Evolutionary conservation across 1,140 invertebrate genomes (phyloP), one percentile per base, ranked within the genome.

Genomic region (Hyles euphorbiae): DNA sequence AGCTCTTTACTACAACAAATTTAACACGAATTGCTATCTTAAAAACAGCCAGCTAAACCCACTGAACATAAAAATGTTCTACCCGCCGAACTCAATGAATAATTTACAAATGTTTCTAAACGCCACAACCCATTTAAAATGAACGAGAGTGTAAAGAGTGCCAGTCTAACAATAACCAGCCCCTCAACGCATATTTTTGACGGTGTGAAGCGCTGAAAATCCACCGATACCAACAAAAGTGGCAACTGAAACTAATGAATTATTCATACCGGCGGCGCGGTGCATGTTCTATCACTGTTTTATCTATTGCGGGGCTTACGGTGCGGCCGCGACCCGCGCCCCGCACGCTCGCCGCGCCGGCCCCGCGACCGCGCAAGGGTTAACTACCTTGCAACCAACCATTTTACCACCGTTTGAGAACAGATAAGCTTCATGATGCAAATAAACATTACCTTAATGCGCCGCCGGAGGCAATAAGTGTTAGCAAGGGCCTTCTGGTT

Each of bases 271-370:
- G 67, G 77, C 77, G 81, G 79, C 78, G 79, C 83, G 83, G 83
- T 84, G 85, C 85, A 88, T 88, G 85, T 87, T 88, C 86, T 88
- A 88, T 88, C 86, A 87, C 85, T 85, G 85, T 88, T 88, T 87
- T 88, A 87, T 88, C 85, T 88, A 85, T 88, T 84, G 83, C 74
- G 83, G 76, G 77, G 67, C 78, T 81, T 70, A 74, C 74, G 66
- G 68, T 60, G 66, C 68, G 65, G 52, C 73, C 72, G 70, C 76
- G 72, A 60, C 69, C 74, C 74, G 67, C 68, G 53, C 71, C 72
- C 63, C 58, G 54, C 54, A 50, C 70, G 56, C 65, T 59, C 65
- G 53, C 59, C 61, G 44, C 67, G 53, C 70, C 72, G 61, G 33
- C 50, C 43, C 58, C 63, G 53, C 60, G 65, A 68, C 68, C 73